Evolutionary conservation across 2,888 invertebrate species (phyloP).

Genomic region (Mimas tiliae): DNA sequence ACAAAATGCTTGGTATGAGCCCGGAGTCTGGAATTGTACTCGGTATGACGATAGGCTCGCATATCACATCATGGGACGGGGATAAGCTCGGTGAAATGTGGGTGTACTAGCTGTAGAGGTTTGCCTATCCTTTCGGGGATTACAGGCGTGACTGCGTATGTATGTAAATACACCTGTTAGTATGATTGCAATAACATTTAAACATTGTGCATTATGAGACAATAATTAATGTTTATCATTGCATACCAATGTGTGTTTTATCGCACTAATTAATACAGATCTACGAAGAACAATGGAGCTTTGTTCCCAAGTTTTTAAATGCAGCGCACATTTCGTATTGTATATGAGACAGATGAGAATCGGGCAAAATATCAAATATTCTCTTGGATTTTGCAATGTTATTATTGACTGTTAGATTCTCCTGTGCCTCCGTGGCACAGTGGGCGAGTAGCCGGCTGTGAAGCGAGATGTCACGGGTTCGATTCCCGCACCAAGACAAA

Average conservation of each 20-base stretch:
- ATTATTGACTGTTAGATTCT: not conserved
- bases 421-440: too few species aligned
- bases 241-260: slow-evolving; percentile 35
- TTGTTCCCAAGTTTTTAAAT: slow-evolving; percentile 52
- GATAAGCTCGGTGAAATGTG: too few species aligned
- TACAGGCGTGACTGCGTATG: too few species aligned
- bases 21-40: too few species aligned
- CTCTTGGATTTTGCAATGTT: not conserved
- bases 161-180: not conserved
- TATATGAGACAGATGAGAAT: slow-evolving; percentile 16
- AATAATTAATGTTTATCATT: slow-evolving; percentile 26
- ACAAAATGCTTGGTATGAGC: too few species aligned
- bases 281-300: slow-evolving; percentile 44
- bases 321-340: slow-evolving; percentile 8
- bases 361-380: not conserved
- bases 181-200: not conserved
- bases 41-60: too few species aligned
- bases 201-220: not conserved
- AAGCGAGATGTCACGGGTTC: too few species aligned
- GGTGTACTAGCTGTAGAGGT: too few species aligned
- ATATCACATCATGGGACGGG: too few species aligned
- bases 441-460: too few species aligned
- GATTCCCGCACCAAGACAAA: too few species aligned
- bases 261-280: slow-evolving; percentile 42
- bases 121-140: too few species aligned